Base-by-base conservation (phyloP, 2,888 invertebrate species). In the Gisinianus flammeolus region DNA sequence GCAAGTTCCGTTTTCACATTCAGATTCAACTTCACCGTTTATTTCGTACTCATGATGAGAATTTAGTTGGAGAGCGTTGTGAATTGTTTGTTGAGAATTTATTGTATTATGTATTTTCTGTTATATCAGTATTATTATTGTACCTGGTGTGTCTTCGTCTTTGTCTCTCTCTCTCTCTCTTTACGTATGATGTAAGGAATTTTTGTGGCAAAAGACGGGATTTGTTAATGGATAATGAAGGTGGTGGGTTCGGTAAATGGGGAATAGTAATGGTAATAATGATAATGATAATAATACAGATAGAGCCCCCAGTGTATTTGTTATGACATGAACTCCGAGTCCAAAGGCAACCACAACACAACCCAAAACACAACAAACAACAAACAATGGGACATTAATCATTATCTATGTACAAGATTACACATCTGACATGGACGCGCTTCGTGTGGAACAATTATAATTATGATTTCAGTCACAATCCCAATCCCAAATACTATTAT, bases 351-450 rank as follows among this genome's bases (percentile, higher is more conserved):
- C 35, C 12, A 5, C 35, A 35, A 35, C 44, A 44, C 44, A 44
- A 44, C 19, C 44, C 44, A 44, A 19, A 44, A 44, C 44, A 44
- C 44, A 44, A 44, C 12, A 5, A 62, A 68, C 75, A 69, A 52
- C 70, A 76, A 80, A 79, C 80, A 81, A 81, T 81, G 35, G 77
- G 58, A 79, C 71, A 81, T 79, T 81, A 81, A 81, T 81, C 76
- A 79, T 75, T 24, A 24, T 62, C 56, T 28, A 31, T 69, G 8
- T 31, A 69, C 26, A 62, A 58, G n/a, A 19, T 19, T 58, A 58
- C 58, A 24, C 4, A 24, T 22, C 5, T 19, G 58, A 24, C 58
- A 12, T 19, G 24, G n/a, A 58, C n/a, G 6, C 24, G 24, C 19
- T 19, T 2, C 19, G 44, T 44, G 44, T 44, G 44, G 44, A 44